Conservation (phyloP, 2,888 invertebrate genomes). For the Nomada fabriciana region DNA sequence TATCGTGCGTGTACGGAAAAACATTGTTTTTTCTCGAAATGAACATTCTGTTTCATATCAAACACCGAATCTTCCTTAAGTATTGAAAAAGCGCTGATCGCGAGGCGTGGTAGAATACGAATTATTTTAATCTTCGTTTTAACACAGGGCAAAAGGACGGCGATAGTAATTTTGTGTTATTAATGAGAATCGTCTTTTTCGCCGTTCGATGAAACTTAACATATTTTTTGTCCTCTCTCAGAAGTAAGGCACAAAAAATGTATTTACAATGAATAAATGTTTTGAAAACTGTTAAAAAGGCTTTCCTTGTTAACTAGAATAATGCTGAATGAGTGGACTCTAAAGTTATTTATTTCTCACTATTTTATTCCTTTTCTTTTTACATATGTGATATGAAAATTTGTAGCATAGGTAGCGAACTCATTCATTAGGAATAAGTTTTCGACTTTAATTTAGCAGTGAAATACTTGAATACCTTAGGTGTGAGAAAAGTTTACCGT, state of each 20-base stretch:
- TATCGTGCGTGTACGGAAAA: conserved; percentile 34
- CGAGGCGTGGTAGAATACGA: conserved; percentile 17
- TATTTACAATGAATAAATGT: conserved; percentile 77
- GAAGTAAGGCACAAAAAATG: conserved; percentile 73
- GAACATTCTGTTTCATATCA: conserved; percentile 59
- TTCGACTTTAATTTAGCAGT: no score
- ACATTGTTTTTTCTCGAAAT: conserved; percentile 36
- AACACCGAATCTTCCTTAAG: conserved; percentile 47
- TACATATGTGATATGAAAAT: no score
- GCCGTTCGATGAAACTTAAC: conserved; percentile 56
- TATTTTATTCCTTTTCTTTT: no score
- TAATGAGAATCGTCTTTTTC: conserved; percentile 53
- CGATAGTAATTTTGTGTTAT: conserved; percentile 24
- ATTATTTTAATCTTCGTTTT: conserved; percentile 22
- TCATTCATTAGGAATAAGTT: no score
- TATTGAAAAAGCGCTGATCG: conserved; percentile 27
- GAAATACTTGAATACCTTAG: no score
- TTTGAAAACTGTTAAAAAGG: conserved; percentile 69
- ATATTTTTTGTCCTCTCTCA: conserved; percentile 57
- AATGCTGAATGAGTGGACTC: neutral
- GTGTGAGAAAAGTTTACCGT: no score
- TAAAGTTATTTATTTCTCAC: no score
- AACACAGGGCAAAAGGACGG: conserved; percentile 18
- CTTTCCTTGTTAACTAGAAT: neutral
- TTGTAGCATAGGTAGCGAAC: no score